Evolutionary conservation across 2,888 invertebrate genomes (phyloP), one percentile per base, ranked within the genome.

Genomic region (Beris chalybata): DNA sequence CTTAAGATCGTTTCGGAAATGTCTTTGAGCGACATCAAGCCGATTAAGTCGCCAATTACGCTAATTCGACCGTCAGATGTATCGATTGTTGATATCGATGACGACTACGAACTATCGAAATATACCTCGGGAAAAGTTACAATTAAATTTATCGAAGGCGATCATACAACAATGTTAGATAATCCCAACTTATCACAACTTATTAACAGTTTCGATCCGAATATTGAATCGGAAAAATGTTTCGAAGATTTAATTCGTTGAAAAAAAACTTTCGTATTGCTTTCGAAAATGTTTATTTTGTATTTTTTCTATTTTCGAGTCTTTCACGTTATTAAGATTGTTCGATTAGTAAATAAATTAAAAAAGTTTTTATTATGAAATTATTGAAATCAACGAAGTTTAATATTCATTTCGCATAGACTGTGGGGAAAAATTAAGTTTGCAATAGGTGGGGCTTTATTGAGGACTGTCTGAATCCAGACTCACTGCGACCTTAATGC

Each of bases 151-250:
- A 80, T 89, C n/a, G 89, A 90, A 73, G 92, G 91, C 9, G 88
- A 89, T 74, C 92, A 92, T 73, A 76, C 85, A 0, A 86, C 86
- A 48, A 89, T 92, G 73, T 74, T 91, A 71, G 86, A 89, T 12
- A 89, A 87, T 73, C 82, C 84, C 57, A 85, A 85, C 71, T 80
- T 87, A 57, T 84, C 87, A 0, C 83, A 87, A 71, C 83, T 88
- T 43, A 87, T 90, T 54, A 89, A 89, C 69, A 79, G 78, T 38
- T 74, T 76, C 44, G 77, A 81, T 74, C 80, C 81, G 38, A 69
- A 68, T 44, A 55, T 68, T 15, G 66, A 68, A 55, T 63, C 68
- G 0, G 66, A 66, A 65, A 59, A 64, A 32, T 64, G 64, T n/a
- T 70, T 66, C n/a, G 61, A 63, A 31, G 30, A 12, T 57, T 38